phyloP scores from a whole-genome alignment of 2,888 invertebrate species.

The Andrena marginata region DNA sequence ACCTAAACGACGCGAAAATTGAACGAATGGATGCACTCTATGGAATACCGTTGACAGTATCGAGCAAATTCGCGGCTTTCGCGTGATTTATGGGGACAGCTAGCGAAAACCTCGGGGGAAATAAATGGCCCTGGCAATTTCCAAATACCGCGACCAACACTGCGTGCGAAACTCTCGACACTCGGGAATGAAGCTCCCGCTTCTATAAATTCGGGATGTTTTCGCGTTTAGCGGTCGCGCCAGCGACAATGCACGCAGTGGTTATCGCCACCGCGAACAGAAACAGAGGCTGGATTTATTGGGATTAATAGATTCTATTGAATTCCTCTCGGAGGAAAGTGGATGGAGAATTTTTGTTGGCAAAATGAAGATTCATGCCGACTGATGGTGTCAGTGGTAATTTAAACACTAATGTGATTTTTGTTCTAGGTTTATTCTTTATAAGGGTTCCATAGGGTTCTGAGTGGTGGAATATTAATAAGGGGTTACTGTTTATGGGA shows the following conservation, averaged over 20 bases:
- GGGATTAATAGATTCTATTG: too few relatives aligned
- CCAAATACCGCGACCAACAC: conserved; percentile 13
- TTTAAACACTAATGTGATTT: too few relatives aligned
- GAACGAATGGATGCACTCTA: background rate
- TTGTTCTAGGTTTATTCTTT: too few relatives aligned
- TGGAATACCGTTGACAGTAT: background rate
- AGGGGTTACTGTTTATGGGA: too few relatives aligned
- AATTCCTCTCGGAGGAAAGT: too few relatives aligned
- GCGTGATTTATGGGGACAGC: conserved; percentile 16
- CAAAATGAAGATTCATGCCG: too few relatives aligned
- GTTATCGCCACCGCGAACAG: background rate
- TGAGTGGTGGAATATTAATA: too few relatives aligned
- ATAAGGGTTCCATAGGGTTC: too few relatives aligned
- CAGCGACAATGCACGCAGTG: background rate
- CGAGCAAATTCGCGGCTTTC: conserved; percentile 10
- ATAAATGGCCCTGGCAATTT: conserved; percentile 16
- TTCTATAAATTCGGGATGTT: conserved; percentile 19
- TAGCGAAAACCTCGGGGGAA: conserved; percentile 8
- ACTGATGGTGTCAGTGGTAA: too few relatives aligned
- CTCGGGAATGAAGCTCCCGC: conserved; percentile 22
- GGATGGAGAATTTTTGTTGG: too few relatives aligned
- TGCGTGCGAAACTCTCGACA: conserved; percentile 14
- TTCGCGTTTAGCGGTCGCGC: background rate
- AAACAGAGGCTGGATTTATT: too few relatives aligned
- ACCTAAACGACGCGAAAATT: background rate